Conservation (phyloP, 2,888 invertebrate genomes). For the Patella pellucida region DNA sequence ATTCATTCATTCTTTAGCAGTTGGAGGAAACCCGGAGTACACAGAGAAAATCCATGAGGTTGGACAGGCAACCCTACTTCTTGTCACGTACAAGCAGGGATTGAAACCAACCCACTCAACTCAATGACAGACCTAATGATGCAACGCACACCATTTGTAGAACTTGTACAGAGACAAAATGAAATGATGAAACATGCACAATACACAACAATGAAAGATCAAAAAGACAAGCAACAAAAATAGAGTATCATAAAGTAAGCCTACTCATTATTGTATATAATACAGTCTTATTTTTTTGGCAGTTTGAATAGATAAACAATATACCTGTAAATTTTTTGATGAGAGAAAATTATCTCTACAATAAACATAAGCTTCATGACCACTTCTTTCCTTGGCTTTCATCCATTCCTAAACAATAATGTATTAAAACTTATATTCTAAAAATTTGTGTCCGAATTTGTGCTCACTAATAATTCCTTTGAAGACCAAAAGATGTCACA, state of each 20-base stretch:
- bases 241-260: background rate
- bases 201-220: background rate
- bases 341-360: conserved; percentile 83
- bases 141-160: background rate
- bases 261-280: background rate
- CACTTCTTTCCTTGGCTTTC: conserved; percentile 43
- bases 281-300: background rate
- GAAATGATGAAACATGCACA: background rate
- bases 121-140: too few relatives aligned
- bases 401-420: conserved; percentile 53
- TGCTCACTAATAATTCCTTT: too few relatives aligned
- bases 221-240: background rate
- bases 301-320: background rate
- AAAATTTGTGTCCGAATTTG: too few relatives aligned
- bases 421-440: too few relatives aligned
- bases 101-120: too few relatives aligned
- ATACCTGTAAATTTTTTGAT: conserved; percentile 76
- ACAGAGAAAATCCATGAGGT: too few relatives aligned
- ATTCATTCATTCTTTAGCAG: too few relatives aligned
- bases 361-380: conserved; percentile 74
- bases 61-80: too few relatives aligned
- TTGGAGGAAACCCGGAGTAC: too few relatives aligned
- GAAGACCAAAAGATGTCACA: too few relatives aligned
- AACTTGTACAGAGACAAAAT: background rate
- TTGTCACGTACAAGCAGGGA: too few relatives aligned